Conservation (phyloP, 2,888 invertebrate genomes). For the Lydus trimaculatus region DNA sequence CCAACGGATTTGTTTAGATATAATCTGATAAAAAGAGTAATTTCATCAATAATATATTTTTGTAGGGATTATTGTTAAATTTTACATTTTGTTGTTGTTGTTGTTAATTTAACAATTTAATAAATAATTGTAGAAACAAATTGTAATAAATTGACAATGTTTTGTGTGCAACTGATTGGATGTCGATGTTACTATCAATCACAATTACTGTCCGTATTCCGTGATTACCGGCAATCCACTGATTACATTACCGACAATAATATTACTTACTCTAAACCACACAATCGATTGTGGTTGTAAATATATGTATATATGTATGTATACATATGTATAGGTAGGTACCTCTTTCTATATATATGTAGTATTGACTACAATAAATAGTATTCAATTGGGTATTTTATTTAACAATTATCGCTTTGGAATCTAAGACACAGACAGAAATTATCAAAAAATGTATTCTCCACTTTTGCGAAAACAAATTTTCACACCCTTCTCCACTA, state of each 20-base stretch:
- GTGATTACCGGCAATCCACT: constrained; percentile 42
- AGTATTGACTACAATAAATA: too few relatives aligned
- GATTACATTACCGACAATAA: constrained; percentile 45
- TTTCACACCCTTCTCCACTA: too few relatives aligned
- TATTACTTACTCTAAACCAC: constrained; percentile 42
- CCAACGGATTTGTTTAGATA: not conserved
- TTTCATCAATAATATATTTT: not conserved
- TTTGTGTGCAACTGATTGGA: constrained; percentile 18
- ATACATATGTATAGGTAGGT: not conserved
- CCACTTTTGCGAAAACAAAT: constrained; percentile 8
- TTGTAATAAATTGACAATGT: not conserved
- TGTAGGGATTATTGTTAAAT: too few relatives aligned
- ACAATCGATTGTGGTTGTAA: constrained; percentile 37
- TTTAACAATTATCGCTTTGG: too few relatives aligned
- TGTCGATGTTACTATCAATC: constrained; percentile 32
- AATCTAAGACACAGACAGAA: too few relatives aligned
- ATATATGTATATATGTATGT: constrained; percentile 26
- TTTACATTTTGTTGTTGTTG: not conserved
- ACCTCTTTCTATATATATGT: too few relatives aligned
- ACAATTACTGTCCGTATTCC: constrained; percentile 35
- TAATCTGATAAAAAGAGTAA: not conserved
- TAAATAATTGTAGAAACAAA: not conserved
- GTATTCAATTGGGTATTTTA: too few relatives aligned
- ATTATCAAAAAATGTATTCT: too few relatives aligned
- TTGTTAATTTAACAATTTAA: not conserved